Base-by-base conservation (phyloP, 2,113 vertebrate species). In the Falcunculus frontatus region DNA sequence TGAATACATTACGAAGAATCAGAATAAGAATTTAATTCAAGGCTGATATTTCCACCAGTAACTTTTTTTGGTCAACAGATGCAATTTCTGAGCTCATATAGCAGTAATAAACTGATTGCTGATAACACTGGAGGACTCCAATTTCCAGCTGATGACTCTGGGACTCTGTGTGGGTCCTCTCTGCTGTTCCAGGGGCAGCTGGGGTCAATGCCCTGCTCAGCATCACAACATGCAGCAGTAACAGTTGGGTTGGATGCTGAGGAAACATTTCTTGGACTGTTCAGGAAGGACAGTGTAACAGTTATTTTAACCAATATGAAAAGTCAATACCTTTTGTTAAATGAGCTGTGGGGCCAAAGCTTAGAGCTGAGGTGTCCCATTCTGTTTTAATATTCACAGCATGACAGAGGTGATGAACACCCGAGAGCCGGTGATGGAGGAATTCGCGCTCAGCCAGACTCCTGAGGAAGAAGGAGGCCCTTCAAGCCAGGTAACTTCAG, bases 331-430 rank as follows among this genome's bases (percentile, higher is more conserved):
- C 18, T 63, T 91, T 75, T 87, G 26, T 80, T 85, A 78, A 84
- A 65, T 44, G 44, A 67, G 10, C 26, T 49, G 18, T 52, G 26
- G 6, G 12, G 10, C 14, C 30, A 83, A 78, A 81, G 67, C 56
- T 70, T 41, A 59, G 33, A 72, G 47, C 26, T 83, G 62, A 85
- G 42, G 67, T 86, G 88, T 90, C 23, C 30, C 23, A 27, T 78
- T 95, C 67, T 90, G 30, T 70, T 89, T 74, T 39, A 49, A 75
- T 94, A 32, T 84, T 90, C 32, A 20, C 97, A 99, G 98, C 96
- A 99, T 99, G 99, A 98, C 98, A 42, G 98, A 99, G 92, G 98
- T 99, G 96, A 98, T 99, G 97, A 99, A 98, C 75, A 98, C 98
- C 87, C 96, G 98, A 90, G 99, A 99, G 86, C 98, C 98, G 0